A percentile compares a stretch with the other conserved stretches of the same genome.
Evolutionary conservation across 2,888 invertebrate species (phyloP).

Genomic region (Aphrophora alni): DNA sequence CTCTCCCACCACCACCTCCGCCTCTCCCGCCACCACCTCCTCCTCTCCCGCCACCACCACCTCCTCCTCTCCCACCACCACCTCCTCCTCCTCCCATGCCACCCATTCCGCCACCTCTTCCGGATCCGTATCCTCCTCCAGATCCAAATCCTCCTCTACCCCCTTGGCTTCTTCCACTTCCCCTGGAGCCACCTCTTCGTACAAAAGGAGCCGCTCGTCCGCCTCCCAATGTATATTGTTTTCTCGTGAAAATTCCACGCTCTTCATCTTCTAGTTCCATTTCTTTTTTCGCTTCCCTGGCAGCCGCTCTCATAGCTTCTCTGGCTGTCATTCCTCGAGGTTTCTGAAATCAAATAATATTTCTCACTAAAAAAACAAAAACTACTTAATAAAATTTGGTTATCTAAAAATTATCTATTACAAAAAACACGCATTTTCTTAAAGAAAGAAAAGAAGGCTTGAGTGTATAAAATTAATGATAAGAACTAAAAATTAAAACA

Average conservation of each 20-base stretch:
- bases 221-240: background rate
- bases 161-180: constrained; percentile 1
- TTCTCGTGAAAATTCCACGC: background rate
- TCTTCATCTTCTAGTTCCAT: constrained; percentile 9
- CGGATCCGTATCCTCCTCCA: background rate
- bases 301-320: constrained; percentile 23
- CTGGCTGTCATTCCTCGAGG: constrained; percentile 23
- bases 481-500: too few relatives aligned
- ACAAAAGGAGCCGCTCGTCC: background rate
- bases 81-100: background rate
- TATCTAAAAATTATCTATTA: too few relatives aligned
- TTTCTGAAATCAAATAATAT: constrained; percentile 4
- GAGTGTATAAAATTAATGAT: too few relatives aligned
- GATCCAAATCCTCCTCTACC: constrained; percentile 2
- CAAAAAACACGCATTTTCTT: too few relatives aligned
- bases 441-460: too few relatives aligned
- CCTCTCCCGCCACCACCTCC: background rate
- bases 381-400: too few relatives aligned
- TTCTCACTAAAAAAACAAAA: too few relatives aligned
- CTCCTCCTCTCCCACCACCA: background rate
- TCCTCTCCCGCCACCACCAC: background rate
- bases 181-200: background rate
- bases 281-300: constrained; percentile 17
- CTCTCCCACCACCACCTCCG: background rate
- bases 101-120: background rate